phyloP scores from a whole-genome alignment of 2,113 vertebrate species.

The Bufo gargarizans region DNA sequence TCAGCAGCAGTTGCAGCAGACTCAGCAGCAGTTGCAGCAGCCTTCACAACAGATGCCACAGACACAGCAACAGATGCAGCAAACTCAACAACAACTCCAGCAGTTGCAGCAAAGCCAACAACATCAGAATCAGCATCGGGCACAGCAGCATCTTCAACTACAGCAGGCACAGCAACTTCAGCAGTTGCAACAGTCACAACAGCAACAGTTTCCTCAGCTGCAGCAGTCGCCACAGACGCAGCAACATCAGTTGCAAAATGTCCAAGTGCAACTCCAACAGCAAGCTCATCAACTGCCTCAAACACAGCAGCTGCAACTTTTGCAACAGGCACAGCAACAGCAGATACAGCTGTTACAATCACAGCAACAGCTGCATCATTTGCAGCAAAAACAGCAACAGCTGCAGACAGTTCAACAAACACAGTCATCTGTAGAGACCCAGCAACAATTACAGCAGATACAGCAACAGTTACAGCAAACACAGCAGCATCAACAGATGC shows the following conservation, averaged over 20 bases:
- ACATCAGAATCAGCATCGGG: background rate
- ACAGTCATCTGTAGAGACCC: background rate
- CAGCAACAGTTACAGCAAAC: slow-evolving; percentile 42
- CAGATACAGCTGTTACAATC: slow-evolving; percentile 52
- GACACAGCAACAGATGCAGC: background rate
- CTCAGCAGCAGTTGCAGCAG: slow-evolving; percentile 59
- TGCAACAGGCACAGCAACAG: slow-evolving; percentile 36
- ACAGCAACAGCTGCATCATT: slow-evolving; percentile 58
- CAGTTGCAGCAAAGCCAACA: background rate
- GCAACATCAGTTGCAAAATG: slow-evolving; percentile 31
- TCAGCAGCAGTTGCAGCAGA: slow-evolving; percentile 63
- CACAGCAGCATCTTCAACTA: slow-evolving; percentile 31
- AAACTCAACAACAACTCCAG: slow-evolving; percentile 50
- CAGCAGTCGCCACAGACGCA: slow-evolving; percentile 54
- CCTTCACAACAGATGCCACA: background rate
- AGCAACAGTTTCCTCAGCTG: background rate
- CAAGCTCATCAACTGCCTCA: background rate
- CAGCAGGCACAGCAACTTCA: slow-evolving; percentile 28
- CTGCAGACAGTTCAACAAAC: background rate
- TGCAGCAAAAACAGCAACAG: slow-evolving; percentile 62
- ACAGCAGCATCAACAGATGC: slow-evolving; percentile 16
- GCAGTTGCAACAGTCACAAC: background rate
- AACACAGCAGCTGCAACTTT: background rate
- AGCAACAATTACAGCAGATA: slow-evolving; percentile 60
- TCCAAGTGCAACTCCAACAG: slow-evolving; percentile 51